Evolutionary conservation across 2,888 invertebrate species (phyloP).

Genomic region (Cerceris ruficornis): DNA sequence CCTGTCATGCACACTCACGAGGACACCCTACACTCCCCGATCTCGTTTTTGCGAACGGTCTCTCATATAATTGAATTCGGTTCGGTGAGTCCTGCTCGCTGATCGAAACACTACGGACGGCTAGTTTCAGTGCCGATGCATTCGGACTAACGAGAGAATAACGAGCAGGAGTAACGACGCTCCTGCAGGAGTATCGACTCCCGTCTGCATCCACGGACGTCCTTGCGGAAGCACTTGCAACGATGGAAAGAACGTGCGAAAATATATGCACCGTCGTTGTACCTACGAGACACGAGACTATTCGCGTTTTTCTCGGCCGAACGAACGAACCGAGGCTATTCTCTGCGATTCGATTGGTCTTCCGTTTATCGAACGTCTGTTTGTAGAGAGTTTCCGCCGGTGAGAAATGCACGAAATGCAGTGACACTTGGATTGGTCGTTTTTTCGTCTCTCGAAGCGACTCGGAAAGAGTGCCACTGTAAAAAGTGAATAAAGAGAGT

Average conservation of each 20-base stretch:
- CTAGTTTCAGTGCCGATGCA: slow-evolving; percentile 63
- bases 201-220: slow-evolving; percentile 36
- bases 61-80: slow-evolving; percentile 74
- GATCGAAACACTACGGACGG: slow-evolving; percentile 70
- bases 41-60: slow-evolving; percentile 63
- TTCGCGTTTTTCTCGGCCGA: too few species aligned
- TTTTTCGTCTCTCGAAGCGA: too few species aligned
- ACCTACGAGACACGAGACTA: too few species aligned
- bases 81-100: slow-evolving; percentile 66
- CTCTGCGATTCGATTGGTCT: slow-evolving; percentile 25
- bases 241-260: slow-evolving; percentile 21
- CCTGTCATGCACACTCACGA: slow-evolving; percentile 52
- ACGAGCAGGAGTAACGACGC: slow-evolving; percentile 61
- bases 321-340: slow-evolving; percentile 1
- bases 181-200: slow-evolving; percentile 24
- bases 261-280: slow-evolving; percentile 31
- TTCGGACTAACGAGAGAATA: slow-evolving; percentile 67
- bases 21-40: slow-evolving; percentile 52
- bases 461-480: too few species aligned
- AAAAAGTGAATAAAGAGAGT: neutral
- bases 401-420: neutral
- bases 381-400: neutral
- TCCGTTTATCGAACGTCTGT: slow-evolving; percentile 20
- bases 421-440: neutral
- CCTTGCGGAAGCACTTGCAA: slow-evolving; percentile 28